A percentile compares a stretch with the other conserved stretches of the same genome.
phyloP scores from a whole-genome alignment of 2,113 vertebrate species.

The Zosterops hypoxanthus region DNA sequence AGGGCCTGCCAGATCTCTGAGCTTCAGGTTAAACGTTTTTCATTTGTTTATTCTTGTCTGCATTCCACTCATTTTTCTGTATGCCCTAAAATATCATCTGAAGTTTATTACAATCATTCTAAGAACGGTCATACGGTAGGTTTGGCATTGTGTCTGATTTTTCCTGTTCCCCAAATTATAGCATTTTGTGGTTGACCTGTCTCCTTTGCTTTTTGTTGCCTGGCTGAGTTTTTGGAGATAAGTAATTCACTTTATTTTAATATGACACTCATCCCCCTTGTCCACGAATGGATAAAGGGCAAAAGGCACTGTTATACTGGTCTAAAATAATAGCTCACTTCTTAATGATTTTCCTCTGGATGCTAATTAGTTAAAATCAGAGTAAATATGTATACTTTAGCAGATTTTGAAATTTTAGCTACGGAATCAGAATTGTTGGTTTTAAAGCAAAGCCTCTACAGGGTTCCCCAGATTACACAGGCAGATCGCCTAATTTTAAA shows the following conservation, averaged over 20 bases:
- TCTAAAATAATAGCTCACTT: not conserved
- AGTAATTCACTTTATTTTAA: not conserved
- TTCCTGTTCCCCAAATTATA: not conserved
- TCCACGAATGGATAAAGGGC: not conserved
- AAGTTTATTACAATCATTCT: not conserved
- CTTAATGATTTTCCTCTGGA: not conserved
- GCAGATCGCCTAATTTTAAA: not conserved
- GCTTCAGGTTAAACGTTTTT: conserved; percentile 41
- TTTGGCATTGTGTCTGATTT: conserved; percentile 12
- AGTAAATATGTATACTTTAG: not conserved
- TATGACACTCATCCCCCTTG: not conserved
- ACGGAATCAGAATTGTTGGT: not conserved
- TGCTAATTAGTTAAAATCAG: not conserved
- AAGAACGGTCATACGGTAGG: not conserved
- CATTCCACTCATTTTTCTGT: conserved; percentile 40
- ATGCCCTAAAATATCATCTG: conserved; percentile 42
- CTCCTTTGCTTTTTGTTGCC: not conserved
- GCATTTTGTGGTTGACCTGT: not conserved
- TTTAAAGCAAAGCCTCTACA: not conserved
- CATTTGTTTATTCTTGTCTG: conserved; percentile 56
- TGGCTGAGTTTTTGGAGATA: not conserved
- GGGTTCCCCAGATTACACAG: not conserved
- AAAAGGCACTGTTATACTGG: not conserved
- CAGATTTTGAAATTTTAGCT: not conserved
- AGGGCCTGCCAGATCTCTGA: conserved; percentile 12